Percentiles rank a stretch among this genome's conserved stretches.
Conservation (phyloP, 2,888 invertebrate genomes). For the Leptinotarsa juncta region DNA sequence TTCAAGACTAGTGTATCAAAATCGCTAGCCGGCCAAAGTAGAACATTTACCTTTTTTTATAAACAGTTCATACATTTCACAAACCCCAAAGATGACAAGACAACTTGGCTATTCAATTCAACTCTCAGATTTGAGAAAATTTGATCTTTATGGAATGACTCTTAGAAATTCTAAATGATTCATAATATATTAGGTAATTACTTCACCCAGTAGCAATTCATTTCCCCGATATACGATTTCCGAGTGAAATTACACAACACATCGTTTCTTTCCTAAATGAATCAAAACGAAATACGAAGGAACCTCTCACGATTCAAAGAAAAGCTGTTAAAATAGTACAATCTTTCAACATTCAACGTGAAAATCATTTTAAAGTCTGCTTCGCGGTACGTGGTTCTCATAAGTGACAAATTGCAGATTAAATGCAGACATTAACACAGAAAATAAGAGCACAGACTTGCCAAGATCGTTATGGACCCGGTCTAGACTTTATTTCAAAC, state of each 20-base stretch:
- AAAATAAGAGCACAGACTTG: neutral
- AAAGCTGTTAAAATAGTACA: neutral
- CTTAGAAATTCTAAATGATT: no score
- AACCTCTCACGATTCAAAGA: neutral
- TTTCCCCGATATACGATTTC: no score
- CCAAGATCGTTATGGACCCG: conserved; percentile 4
- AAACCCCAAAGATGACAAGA: no score
- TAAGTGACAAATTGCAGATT: conserved; percentile 14
- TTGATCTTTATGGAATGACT: no score
- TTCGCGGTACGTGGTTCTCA: neutral
- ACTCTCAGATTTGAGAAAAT: no score
- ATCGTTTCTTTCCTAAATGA: neutral
- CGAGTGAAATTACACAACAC: neutral
- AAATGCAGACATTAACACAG: conserved; percentile 10
- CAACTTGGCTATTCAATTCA: no score
- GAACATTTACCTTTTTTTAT: no score
- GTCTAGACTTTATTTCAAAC: conserved; percentile 8
- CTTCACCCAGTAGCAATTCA: no score
- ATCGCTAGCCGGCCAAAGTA: no score
- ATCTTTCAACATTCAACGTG: neutral
- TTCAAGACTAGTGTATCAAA: no score
- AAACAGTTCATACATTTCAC: no score
- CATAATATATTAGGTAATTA: no score
- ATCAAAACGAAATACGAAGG: neutral
- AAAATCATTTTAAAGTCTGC: neutral